A percentile compares a stretch with the other conserved stretches of the same genome.
phyloP scores from a whole-genome alignment of 1,140 invertebrate species.

The Wasmannia auropunctata region DNA sequence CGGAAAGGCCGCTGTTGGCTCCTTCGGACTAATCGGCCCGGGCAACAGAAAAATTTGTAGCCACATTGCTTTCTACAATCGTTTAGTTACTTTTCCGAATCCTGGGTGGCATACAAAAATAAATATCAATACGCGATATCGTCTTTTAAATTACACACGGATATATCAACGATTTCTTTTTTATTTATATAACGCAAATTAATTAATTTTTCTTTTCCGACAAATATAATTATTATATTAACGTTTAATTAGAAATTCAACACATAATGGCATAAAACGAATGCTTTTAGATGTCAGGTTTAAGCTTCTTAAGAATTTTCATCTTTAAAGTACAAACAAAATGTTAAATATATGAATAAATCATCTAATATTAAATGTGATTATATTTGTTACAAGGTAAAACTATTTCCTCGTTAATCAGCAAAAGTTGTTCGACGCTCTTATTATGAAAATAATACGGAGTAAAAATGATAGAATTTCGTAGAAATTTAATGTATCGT shows the following conservation, averaged over 20 bases:
- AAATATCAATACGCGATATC: conserved; percentile 4
- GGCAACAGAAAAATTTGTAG: conserved; percentile 35
- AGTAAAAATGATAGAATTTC: background rate
- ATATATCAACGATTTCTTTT: background rate
- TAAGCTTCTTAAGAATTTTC: conserved; percentile 5
- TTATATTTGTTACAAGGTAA: background rate
- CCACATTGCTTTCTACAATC: background rate
- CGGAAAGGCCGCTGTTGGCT: background rate
- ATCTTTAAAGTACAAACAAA: background rate
- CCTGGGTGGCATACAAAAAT: background rate
- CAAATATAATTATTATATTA: background rate
- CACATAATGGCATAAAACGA: background rate
- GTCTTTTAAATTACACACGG: background rate
- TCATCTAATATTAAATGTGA: conserved; percentile 15
- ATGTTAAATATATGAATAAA: background rate
- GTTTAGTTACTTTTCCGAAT: background rate
- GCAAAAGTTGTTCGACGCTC: background rate
- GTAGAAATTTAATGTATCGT: background rate
- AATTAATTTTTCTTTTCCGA: background rate
- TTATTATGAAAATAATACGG: background rate
- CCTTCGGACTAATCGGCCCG: conserved; percentile 19
- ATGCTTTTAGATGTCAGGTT: background rate
- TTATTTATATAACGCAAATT: background rate
- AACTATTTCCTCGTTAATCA: background rate
- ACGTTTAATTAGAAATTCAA: background rate